These are phyloP conservation scores for Rana temporaria DNA, from an alignment of 2,113 vertebrate genomes.

Conservation along the genomic window DNA sequence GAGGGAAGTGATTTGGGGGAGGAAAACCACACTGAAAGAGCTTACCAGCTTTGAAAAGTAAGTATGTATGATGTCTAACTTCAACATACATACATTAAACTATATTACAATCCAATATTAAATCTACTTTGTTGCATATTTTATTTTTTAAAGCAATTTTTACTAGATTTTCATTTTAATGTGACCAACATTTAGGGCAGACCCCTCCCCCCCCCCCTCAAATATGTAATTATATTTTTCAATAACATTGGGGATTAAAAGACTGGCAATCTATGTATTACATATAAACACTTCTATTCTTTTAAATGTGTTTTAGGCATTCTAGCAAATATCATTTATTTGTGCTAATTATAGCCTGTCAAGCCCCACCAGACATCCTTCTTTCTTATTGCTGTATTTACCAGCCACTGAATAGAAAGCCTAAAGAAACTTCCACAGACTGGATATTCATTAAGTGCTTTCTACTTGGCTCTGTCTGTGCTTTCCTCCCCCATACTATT, in stretches of 20 bases:
- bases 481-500: slow-evolving; percentile 46
- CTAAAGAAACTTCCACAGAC: slow-evolving; percentile 49
- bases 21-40: slow-evolving; percentile 56
- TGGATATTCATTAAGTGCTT: slow-evolving; percentile 56
- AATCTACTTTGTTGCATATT: neutral
- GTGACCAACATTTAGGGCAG: too few relatives aligned
- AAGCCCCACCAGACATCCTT: slow-evolving; percentile 49
- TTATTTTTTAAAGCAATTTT: too few relatives aligned
- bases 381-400: slow-evolving; percentile 48
- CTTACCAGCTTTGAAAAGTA: neutral
- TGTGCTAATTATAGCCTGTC: slow-evolving; percentile 50
- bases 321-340: slow-evolving; percentile 56
- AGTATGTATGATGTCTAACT: slow-evolving; percentile 7
- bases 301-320: slow-evolving; percentile 54
- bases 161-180: too few relatives aligned
- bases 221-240: slow-evolving; percentile 44
- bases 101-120: neutral
- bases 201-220: too few relatives aligned
- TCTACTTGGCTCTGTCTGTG: neutral
- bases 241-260: slow-evolving; percentile 37
- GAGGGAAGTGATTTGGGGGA: slow-evolving; percentile 51
- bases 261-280: neutral
- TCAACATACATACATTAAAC: slow-evolving; percentile 42
- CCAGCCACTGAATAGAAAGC: slow-evolving; percentile 56
- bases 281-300: slow-evolving; percentile 51